Conservation (phyloP, 2,113 vertebrate genomes). For the Octodon degus region DNA sequence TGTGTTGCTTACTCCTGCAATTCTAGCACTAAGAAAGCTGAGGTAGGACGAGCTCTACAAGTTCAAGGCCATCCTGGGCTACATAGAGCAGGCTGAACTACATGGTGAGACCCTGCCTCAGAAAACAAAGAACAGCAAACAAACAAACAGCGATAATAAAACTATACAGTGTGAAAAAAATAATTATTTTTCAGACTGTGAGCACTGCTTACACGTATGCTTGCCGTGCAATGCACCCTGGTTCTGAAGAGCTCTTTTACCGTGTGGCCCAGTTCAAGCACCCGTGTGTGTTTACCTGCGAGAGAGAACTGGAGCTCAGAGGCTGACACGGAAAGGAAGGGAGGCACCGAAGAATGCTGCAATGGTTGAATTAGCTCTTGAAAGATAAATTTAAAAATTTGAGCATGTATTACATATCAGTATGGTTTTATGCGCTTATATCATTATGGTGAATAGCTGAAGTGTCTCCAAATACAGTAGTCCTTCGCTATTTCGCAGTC, state of each 20-base stretch:
- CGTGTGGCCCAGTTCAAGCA: too few relatives aligned
- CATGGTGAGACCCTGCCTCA: background rate
- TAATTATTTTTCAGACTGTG: background rate
- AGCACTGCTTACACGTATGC: background rate
- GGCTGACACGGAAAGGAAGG: background rate
- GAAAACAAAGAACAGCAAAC: background rate
- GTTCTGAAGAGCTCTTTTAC: background rate
- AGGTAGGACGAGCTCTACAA: background rate
- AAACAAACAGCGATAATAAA: background rate
- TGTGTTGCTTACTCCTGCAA: background rate
- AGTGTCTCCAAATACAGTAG: background rate
- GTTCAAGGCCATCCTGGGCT: background rate
- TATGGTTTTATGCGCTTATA: background rate
- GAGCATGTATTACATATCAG: background rate
- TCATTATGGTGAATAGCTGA: too few relatives aligned
- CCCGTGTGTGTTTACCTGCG: too few relatives aligned
- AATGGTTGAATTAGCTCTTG: background rate
- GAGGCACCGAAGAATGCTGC: background rate
- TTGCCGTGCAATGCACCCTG: fast-evolving
- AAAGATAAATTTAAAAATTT: background rate
- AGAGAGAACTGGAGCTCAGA: background rate
- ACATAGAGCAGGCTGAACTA: background rate
- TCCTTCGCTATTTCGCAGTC: too few relatives aligned
- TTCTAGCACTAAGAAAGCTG: background rate
- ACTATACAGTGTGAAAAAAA: background rate